A percentile compares a stretch with the other conserved stretches of the same genome.
phyloP scores from a whole-genome alignment of 2,888 invertebrate genomes.

The Theodoxus fluviatilis region DNA sequence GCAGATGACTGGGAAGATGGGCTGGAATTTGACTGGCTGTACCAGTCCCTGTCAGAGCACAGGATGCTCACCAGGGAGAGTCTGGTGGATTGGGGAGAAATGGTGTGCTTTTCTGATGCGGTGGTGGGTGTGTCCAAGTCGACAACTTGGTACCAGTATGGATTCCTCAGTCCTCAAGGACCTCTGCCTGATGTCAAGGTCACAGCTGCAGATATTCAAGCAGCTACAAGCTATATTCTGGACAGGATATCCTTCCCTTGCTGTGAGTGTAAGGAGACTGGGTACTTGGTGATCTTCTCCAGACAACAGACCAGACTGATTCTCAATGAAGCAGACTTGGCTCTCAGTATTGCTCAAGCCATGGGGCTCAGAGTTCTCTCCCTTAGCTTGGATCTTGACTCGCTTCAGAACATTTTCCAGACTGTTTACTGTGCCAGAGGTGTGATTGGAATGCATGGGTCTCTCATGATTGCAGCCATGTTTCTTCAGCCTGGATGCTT shows the following conservation, averaged over 20 bases:
- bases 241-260: slow-evolving; percentile 31
- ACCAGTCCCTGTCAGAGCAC: slow-evolving; percentile 56
- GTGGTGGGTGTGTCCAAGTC: slow-evolving; percentile 63
- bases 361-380: slow-evolving; percentile 49
- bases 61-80: slow-evolving; percentile 42
- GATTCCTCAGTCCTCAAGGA: slow-evolving; percentile 66
- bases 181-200: slow-evolving; percentile 50
- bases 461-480: slow-evolving; percentile 64
- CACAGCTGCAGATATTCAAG: slow-evolving; percentile 38
- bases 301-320: slow-evolving; percentile 66
- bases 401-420: slow-evolving; percentile 53
- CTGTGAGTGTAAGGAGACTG: slow-evolving; percentile 25
- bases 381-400: slow-evolving; percentile 51
- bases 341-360: slow-evolving; percentile 45
- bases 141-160: slow-evolving; percentile 69
- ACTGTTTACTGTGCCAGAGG: slow-evolving; percentile 47
- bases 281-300: slow-evolving; percentile 55
- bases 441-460: slow-evolving; percentile 67
- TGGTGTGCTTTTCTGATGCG: slow-evolving; percentile 64
- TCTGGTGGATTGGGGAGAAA: slow-evolving; percentile 33
- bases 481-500: slow-evolving; percentile 64
- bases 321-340: slow-evolving; percentile 66
- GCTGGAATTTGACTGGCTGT: slow-evolving; percentile 58
- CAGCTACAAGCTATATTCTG: slow-evolving; percentile 35
- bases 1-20: slow-evolving; percentile 55